Evolutionary conservation across 2,113 vertebrate genomes (phyloP).

Genomic region (Paradoxurus hermaphroditus): DNA sequence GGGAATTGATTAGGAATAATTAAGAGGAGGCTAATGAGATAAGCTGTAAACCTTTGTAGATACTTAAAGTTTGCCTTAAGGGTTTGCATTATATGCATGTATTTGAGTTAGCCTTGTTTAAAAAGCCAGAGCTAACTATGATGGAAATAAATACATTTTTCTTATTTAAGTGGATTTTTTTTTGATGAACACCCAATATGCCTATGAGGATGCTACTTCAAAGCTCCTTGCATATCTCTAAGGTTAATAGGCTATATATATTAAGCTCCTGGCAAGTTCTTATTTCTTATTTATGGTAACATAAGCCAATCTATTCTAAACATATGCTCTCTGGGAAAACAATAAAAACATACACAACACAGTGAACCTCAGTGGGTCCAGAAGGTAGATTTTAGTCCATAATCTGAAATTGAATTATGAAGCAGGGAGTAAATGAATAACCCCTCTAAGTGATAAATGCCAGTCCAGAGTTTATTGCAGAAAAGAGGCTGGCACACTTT

Average conservation of each 20-base stretch:
- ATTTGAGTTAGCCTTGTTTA: neutral
- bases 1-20: neutral
- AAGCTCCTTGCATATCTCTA: neutral
- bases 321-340: slow-evolving; percentile 16
- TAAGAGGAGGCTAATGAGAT: neutral
- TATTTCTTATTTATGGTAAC: slow-evolving; percentile 37
- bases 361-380: neutral
- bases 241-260: neutral
- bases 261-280: neutral
- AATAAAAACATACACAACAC: slow-evolving; percentile 23
- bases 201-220: neutral
- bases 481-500: neutral
- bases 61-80: neutral
- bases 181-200: neutral
- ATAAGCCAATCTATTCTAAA: neutral
- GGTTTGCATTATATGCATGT: neutral
- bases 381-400: neutral
- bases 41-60: neutral
- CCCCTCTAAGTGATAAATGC: neutral
- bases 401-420: slow-evolving; percentile 2
- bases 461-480: neutral
- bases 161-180: slow-evolving; percentile 2
- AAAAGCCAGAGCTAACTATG: neutral
- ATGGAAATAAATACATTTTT: neutral
- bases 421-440: neutral